A percentile compares a stretch with the other conserved stretches of the same genome.
phyloP scores from a whole-genome alignment of 2,888 invertebrate species.

The Rotaria magnacalcarata region DNA sequence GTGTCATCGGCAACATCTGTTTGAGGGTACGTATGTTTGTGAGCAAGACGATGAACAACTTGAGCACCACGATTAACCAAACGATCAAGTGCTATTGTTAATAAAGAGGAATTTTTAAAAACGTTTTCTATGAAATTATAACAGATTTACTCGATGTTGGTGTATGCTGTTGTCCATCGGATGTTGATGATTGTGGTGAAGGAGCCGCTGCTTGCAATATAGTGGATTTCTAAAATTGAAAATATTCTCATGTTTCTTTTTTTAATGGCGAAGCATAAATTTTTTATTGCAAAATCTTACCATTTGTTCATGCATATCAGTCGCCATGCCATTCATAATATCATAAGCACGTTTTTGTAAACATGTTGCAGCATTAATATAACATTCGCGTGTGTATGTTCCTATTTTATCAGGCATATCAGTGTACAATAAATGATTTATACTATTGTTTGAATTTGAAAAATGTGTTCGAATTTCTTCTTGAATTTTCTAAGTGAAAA shows the following conservation, averaged over 20 bases:
- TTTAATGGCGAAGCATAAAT: too few species aligned
- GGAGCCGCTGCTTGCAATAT: neutral
- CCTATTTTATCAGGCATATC: neutral
- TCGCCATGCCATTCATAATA: neutral
- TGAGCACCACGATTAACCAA: neutral
- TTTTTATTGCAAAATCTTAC: neutral
- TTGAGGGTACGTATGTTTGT: neutral
- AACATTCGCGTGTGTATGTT: slow-evolving; percentile 30
- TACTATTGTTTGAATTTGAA: neutral
- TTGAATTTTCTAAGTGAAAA: neutral
- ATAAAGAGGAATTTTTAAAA: neutral
- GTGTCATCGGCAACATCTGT: neutral
- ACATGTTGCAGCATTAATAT: slow-evolving; percentile 4
- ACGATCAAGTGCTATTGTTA: neutral
- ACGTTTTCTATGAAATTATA: too few species aligned
- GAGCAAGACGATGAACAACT: neutral
- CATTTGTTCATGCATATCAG: neutral
- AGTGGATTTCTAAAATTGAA: neutral
- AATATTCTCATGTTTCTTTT: too few species aligned
- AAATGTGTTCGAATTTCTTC: slow-evolving; percentile 21
- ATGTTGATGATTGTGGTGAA: neutral
- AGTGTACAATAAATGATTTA: neutral
- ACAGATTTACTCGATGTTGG: neutral
- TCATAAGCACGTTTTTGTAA: slow-evolving; percentile 20
- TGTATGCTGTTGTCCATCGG: neutral